phyloP scores from a whole-genome alignment of 2,888 invertebrate species.

The Ferdinandea cuprea region DNA sequence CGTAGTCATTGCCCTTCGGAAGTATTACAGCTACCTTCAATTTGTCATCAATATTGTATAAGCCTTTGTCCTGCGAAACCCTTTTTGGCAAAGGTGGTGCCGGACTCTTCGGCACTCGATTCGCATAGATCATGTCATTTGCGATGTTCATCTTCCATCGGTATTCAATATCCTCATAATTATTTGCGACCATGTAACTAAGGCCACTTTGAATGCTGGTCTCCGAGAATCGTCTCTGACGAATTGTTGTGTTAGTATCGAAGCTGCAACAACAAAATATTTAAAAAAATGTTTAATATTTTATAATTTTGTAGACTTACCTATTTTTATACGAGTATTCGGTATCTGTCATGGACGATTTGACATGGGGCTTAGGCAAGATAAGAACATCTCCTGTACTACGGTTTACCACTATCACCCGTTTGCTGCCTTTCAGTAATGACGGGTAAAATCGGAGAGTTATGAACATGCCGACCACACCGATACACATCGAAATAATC shows the following conservation, averaged over 20 bases:
- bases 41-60: neutral
- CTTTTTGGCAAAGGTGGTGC: conserved; percentile 61
- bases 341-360: neutral
- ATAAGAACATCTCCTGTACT: conserved; percentile 73
- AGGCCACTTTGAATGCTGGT: conserved; percentile 43
- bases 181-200: conserved; percentile 64
- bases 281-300: too few species aligned
- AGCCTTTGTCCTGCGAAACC: neutral
- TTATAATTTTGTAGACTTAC: conserved; percentile 3
- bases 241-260: conserved; percentile 9
- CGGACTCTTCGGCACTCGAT: conserved; percentile 53
- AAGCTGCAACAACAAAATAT: conserved; percentile 23
- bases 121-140: conserved; percentile 47
- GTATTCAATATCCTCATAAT: conserved; percentile 60
- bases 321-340: conserved; percentile 25
- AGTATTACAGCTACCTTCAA: neutral
- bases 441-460: conserved; percentile 76
- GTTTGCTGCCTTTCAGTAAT: conserved; percentile 76
- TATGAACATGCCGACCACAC: conserved; percentile 73
- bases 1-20: conserved; percentile 39
- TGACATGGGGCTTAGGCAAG: conserved; percentile 60
- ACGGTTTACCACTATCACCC: conserved; percentile 55
- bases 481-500: conserved; percentile 74
- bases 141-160: conserved; percentile 42
- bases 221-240: conserved; percentile 49